Evolutionary conservation across 2,888 invertebrate genomes (phyloP).

Genomic region (Doris montereyensis): DNA sequence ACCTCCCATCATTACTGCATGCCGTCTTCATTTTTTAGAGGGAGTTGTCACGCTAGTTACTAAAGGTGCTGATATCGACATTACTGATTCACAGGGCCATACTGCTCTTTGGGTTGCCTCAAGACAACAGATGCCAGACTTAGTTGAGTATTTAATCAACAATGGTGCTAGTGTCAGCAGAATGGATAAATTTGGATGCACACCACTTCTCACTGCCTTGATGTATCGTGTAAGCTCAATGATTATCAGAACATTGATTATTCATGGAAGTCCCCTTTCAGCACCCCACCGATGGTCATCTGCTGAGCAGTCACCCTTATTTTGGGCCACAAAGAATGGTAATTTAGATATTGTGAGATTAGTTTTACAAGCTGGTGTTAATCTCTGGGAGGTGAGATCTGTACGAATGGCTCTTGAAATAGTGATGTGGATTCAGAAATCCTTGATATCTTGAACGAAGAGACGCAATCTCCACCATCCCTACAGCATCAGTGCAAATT

Average conservation of each 20-base stretch:
- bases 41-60: conserved; percentile 66
- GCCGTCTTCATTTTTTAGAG: conserved; percentile 68
- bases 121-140: conserved; percentile 60
- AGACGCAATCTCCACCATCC: conserved; percentile 54
- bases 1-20: conserved; percentile 71
- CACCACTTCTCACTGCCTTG: conserved; percentile 64
- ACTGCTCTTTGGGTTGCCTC: conserved; percentile 65
- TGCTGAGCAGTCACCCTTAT: conserved; percentile 60
- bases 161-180: conserved; percentile 68
- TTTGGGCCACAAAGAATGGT: conserved; percentile 64
- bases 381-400: conserved; percentile 57
- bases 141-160: conserved; percentile 61
- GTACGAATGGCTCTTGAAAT: conserved; percentile 55
- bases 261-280: conserved; percentile 61
- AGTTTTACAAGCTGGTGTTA: conserved; percentile 58
- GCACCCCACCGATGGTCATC: conserved; percentile 56
- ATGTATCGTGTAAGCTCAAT: conserved; percentile 64
- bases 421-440: conserved; percentile 53
- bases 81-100: conserved; percentile 61
- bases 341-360: conserved; percentile 60
- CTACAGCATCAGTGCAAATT: conserved; percentile 59
- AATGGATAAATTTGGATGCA: conserved; percentile 66
- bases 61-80: conserved; percentile 68
- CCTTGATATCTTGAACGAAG: conserved; percentile 54
- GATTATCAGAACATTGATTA: conserved; percentile 60